phyloP scores from a whole-genome alignment of 2,113 vertebrate species.

The Nyctibius bracteatus region DNA sequence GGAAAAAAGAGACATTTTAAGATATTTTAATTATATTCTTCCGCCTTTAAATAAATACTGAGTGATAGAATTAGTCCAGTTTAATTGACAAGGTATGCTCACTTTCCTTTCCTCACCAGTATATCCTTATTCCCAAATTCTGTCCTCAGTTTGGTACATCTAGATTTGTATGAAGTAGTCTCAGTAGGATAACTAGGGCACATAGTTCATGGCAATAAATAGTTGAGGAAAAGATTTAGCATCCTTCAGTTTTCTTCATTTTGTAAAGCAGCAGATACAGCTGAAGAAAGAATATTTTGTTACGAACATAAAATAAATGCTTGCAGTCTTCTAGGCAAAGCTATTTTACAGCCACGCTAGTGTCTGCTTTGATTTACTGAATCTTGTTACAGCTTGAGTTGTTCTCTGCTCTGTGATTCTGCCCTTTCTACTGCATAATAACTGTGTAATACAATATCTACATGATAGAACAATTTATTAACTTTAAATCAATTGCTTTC shows the following conservation, averaged over 20 bases:
- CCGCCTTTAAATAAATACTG: neutral
- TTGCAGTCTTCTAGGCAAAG: neutral
- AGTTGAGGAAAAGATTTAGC: neutral
- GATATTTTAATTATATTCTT: neutral
- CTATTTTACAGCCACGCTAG: neutral
- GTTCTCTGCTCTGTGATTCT: neutral
- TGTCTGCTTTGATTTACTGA: neutral
- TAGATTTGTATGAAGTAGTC: neutral
- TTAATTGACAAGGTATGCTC: neutral
- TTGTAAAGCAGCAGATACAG: neutral
- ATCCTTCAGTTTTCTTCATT: neutral
- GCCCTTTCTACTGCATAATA: conserved; percentile 7
- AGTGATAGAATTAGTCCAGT: neutral
- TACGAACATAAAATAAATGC: neutral
- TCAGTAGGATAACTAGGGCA: neutral
- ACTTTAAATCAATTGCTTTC: conserved; percentile 23
- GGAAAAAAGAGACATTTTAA: neutral
- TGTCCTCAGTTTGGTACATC: neutral
- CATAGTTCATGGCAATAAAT: neutral
- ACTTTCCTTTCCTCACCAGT: neutral
- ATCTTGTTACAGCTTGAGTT: neutral
- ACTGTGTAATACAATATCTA: neutral
- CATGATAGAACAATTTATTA: neutral
- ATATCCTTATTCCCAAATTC: neutral
- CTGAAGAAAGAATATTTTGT: neutral